phyloP scores from a whole-genome alignment of 2,113 vertebrate genomes.

The Panurus biarmicus region DNA sequence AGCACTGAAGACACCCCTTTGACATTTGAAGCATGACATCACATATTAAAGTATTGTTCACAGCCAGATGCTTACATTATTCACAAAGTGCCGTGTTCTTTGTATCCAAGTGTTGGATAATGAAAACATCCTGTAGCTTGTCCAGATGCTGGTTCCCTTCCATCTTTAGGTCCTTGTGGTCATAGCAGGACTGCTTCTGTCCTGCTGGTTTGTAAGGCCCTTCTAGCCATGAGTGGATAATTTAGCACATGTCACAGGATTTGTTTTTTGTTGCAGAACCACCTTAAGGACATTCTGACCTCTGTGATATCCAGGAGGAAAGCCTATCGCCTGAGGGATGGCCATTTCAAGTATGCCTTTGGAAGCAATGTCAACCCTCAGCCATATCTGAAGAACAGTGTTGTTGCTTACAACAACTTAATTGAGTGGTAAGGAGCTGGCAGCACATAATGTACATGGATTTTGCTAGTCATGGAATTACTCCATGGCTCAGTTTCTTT shows the following conservation, averaged over 20 bases:
- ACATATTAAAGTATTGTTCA: neutral
- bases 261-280: conserved; percentile 74
- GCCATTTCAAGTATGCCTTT: conserved; percentile 92
- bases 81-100: neutral
- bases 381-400: conserved; percentile 93
- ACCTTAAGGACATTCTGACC: conserved; percentile 90
- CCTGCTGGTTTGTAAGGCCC: neutral
- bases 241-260: neutral
- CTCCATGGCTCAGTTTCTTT: neutral
- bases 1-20: neutral
- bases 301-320: conserved; percentile 89
- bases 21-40: neutral
- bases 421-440: conserved; percentile 78
- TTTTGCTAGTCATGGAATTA: neutral
- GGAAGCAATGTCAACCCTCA: conserved; percentile 88
- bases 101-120: neutral
- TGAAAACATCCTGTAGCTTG: neutral
- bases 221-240: neutral
- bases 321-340: conserved; percentile 87
- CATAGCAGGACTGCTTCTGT: neutral
- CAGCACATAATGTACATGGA: neutral
- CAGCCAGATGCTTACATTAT: neutral
- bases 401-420: conserved; percentile 85
- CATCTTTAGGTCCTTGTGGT: neutral
- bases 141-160: neutral